A percentile compares a stretch with the other conserved stretches of the same genome.
These are phyloP conservation scores for Gobiocypris rarus DNA, from an alignment of 2,113 vertebrate genomes.

Conservation along the genomic window DNA sequence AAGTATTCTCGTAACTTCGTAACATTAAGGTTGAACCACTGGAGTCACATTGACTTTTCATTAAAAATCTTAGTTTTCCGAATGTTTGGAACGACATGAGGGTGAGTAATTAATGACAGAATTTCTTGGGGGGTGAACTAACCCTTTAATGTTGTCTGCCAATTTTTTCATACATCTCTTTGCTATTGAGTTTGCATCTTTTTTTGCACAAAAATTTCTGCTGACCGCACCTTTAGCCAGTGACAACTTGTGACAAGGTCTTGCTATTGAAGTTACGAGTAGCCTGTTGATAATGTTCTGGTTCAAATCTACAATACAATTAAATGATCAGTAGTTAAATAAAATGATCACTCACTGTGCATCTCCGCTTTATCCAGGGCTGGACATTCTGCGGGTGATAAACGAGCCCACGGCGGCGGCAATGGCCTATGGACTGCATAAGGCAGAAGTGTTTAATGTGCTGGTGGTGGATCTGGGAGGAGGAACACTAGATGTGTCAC, in stretches of 20 bases:
- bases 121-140: no score
- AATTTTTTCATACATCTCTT: neutral
- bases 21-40: no score
- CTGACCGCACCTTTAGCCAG: neutral
- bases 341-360: neutral
- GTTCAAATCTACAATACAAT: neutral
- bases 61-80: no score
- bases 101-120: no score
- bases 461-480: slow-evolving; percentile 96
- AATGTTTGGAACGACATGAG: no score
- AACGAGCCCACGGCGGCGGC: slow-evolving; percentile 97
- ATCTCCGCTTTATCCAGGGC: slow-evolving; percentile 71
- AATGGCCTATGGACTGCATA: slow-evolving; percentile 97
- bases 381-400: slow-evolving; percentile 90
- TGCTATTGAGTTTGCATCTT: neutral
- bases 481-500: slow-evolving; percentile 94
- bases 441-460: slow-evolving; percentile 90
- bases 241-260: neutral
- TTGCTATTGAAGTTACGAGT: neutral
- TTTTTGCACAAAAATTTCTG: neutral
- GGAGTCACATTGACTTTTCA: no score
- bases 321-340: neutral
- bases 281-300: neutral
- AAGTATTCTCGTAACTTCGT: no score
- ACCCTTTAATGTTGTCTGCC: no score